Base-by-base conservation (phyloP, 1,140 invertebrate species). In the Eriosoma lanigerum region DNA sequence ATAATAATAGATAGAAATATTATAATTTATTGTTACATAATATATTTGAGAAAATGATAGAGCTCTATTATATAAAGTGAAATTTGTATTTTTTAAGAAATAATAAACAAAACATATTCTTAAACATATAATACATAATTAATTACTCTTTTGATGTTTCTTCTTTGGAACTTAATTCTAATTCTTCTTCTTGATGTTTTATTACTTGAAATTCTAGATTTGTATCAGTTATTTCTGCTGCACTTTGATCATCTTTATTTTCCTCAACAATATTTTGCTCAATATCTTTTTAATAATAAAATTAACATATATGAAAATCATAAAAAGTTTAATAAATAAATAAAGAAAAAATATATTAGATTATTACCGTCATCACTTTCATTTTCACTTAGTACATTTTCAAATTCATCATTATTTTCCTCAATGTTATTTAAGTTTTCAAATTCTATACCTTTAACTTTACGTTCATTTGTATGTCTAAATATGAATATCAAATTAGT, bases 171-270 rank as follows among this genome's bases (percentile, higher is more conserved):
- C 5, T 32, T 3, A 29, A 50, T 32, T 52, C 9, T 52, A 52
- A 4, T n/a, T 66, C 9, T 38, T 32, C 29, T 38, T 64, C 2
- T 13, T 21, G 5, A 2, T 21, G n/a, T n/a, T n/a, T n/a, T n/a
- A n/a, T n/a, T n/a, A n/a, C 19, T 66, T 21, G 4, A 68, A 84
- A 81, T 82, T 84, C 81, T 81, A 87, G 82, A 64, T 87, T 84
- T 72, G 87, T 85, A 83, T 88, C 85, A 83, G 86, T 84, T 82
- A 82, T 83, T 85, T 86, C 82, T 84, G 46, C 24, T 58, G 5
- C 0, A 62, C 13, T 46, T 3, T 13, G 4, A 0, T 46, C 62
- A 44, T 62, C 38, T 46, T 60, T 19, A n/a, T 78, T 62, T 46
- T 12, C 6, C 3, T 10, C 9, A 15, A 60, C 32, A 44, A 60